Base-by-base conservation (phyloP, 2,113 vertebrate genomes). In the Pedionomus torquatus region DNA sequence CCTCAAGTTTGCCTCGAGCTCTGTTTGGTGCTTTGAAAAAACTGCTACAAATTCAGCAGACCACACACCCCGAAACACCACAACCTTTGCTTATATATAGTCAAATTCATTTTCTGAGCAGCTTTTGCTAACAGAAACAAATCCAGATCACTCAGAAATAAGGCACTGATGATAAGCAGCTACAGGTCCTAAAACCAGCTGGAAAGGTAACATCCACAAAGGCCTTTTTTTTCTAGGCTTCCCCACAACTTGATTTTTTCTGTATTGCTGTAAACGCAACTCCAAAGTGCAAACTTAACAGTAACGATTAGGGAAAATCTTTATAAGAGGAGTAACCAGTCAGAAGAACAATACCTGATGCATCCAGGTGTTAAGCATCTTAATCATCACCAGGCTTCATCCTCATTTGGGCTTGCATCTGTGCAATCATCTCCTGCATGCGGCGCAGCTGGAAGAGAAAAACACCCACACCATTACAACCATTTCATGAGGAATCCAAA, bases 361-460 rank as follows among this genome's bases (percentile, higher is more conserved):
- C 41, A 64, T 43, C 21, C 18, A 84, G 66, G 26, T 37, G 39
- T 52, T 44, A 26, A 57, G 55, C 18, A 52, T 25, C 49, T 98
- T 83, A 99, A 79, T 99, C 98, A 25, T 99, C 99, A 12, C 97
- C 97, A 24, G 98, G 97, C 94, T 99, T 98, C 98, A 98, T 99
- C 96, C 98, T 98, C 98, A 99, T 99, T 92, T 99, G 98, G 60
- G 98, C 99, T 96, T 99, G 98, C 99, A 99, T 99, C 88, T 98
- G 98, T 58, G 98, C 98, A 57, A 99, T 99, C 99, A 99, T 99
- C 98, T 99, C 98, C 95, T 99, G 99, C 98, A 99, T 99, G 94
- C 98, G 98, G 79, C 98, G 98, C 97, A 99, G 95, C 98, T 99
- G 77, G 2, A 95, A 95, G 68, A 80, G 2, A 89, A 64, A 66